Evolutionary conservation across 2,797 vertebrate species (phyloP), one percentile per base, ranked within the genome.

Genomic region (Coranthus polyacanthus): DNA sequence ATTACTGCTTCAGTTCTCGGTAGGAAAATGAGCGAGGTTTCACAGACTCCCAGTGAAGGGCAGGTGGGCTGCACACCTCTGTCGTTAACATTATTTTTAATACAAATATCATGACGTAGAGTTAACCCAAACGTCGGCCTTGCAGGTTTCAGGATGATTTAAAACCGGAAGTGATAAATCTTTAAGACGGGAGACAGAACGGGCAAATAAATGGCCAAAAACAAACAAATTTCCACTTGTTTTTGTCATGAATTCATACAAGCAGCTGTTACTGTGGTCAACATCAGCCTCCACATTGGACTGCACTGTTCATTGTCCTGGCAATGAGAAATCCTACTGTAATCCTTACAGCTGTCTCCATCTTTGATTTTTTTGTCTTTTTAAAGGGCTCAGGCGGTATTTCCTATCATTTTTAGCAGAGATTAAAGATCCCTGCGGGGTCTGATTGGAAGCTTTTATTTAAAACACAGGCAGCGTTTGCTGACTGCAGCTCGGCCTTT

Each of bases 401-500:
- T 24, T 24, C 22, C 22, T 5, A 24, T 24, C 22, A 24, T 24
- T 37, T 37, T 21, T 22, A 20, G 51, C 20, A 12, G 21, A 20
- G 12, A 20, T 51, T 42, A 5, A 11, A 13, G n/a, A 29, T 18
- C n/a, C 16, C 21, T 16, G 51, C 47, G 0, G 22, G 18, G 17
- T 42, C 20, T 42, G 22, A 24, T 7, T 18, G 13, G 36, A 37
- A 26, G 24, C 56, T 38, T 51, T 46, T 8, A 11, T 22, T 55
- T 12, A 1, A 16, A 26, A 22, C 21, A 1, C 6, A 73, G 32
- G 22, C 64, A 43, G 34, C 6, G 61, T 52, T 49, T 13, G 20
- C 22, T 8, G 45, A 53, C 58, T 66, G 58, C 59, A 34, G 38
- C 24, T 50, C 7, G 72, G 55, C 70, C 26, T 81, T 39, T 42